Conservation (phyloP, 1,140 invertebrate species). For the Agrypnia vestita region DNA sequence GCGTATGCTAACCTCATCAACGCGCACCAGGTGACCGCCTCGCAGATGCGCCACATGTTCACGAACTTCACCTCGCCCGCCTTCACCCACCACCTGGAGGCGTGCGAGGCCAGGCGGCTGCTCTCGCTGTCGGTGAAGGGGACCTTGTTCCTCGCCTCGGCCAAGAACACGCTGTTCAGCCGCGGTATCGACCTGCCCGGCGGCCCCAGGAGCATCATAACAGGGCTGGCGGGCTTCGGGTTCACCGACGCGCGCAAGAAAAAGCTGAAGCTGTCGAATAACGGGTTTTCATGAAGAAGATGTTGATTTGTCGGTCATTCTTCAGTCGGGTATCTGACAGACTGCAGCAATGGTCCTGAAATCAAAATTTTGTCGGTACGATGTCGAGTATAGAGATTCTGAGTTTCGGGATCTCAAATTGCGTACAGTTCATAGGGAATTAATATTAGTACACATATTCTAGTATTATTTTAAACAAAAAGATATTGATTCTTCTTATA, state of each 20-base stretch:
- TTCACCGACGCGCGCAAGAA: slow-evolving; percentile 43
- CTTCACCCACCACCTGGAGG: neutral
- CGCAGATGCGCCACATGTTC: slow-evolving; percentile 45
- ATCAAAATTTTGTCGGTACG: too few relatives aligned
- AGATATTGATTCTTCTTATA: too few relatives aligned
- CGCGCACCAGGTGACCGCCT: slow-evolving; percentile 52
- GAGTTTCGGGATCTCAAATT: too few relatives aligned
- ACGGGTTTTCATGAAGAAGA: slow-evolving; percentile 42
- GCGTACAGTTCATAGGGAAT: too few relatives aligned
- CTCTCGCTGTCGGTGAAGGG: too few relatives aligned
- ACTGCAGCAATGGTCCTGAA: too few relatives aligned
- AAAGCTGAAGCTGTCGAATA: slow-evolving; percentile 46
- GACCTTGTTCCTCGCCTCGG: slow-evolving; percentile 7
- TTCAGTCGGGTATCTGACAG: too few relatives aligned
- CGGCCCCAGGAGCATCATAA: slow-evolving; percentile 54
- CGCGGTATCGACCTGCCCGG: slow-evolving; percentile 17
- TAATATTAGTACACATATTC: too few relatives aligned
- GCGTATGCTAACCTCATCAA: slow-evolving; percentile 45
- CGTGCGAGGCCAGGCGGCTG: slow-evolving; percentile 20
- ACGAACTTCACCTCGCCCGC: slow-evolving; percentile 5
- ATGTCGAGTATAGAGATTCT: too few relatives aligned
- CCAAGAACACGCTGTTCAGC: slow-evolving; percentile 27
- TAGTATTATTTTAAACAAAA: too few relatives aligned
- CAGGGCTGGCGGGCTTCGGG: slow-evolving; percentile 44
- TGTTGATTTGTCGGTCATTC: too few relatives aligned